Evolutionary conservation across 2,797 vertebrate genomes (phyloP).

Genomic region (Percopsis omiscomaycus): DNA sequence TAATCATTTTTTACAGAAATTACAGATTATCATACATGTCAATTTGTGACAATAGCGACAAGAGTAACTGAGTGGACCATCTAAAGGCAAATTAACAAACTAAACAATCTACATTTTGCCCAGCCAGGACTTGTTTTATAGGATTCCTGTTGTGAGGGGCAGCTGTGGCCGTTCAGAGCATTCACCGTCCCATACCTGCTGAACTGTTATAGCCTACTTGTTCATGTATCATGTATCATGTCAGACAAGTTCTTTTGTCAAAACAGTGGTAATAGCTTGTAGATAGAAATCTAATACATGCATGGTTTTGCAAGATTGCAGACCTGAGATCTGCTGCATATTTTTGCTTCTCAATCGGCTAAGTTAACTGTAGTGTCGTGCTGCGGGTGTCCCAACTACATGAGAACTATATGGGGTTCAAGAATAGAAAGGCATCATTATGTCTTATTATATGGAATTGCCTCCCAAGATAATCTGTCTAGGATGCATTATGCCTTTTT

Average conservation of each 20-base stretch:
- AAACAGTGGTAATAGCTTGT: slow-evolving; percentile 6
- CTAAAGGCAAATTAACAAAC: too few species aligned
- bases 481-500: background rate
- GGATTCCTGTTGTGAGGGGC: too few species aligned
- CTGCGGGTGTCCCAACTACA: slow-evolving; percentile 26
- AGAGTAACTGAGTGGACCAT: too few species aligned
- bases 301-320: background rate
- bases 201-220: slow-evolving; percentile 1
- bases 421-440: slow-evolving; percentile 21
- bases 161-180: too few species aligned
- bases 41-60: too few species aligned
- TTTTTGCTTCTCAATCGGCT: slow-evolving; percentile 8
- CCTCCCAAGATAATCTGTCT: slow-evolving; percentile 25
- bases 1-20: too few species aligned
- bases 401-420: slow-evolving; percentile 18
- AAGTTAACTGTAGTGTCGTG: slow-evolving; percentile 29
- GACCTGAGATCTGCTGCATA: background rate
- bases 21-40: too few species aligned
- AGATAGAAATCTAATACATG: background rate
- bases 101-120: background rate
- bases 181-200: too few species aligned
- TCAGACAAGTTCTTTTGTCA: slow-evolving; percentile 1
- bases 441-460: slow-evolving; percentile 25
- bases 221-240: background rate
- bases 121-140: too few species aligned